Base-by-base conservation (phyloP, 2,113 vertebrate genomes). In the Anser cygnoides region DNA sequence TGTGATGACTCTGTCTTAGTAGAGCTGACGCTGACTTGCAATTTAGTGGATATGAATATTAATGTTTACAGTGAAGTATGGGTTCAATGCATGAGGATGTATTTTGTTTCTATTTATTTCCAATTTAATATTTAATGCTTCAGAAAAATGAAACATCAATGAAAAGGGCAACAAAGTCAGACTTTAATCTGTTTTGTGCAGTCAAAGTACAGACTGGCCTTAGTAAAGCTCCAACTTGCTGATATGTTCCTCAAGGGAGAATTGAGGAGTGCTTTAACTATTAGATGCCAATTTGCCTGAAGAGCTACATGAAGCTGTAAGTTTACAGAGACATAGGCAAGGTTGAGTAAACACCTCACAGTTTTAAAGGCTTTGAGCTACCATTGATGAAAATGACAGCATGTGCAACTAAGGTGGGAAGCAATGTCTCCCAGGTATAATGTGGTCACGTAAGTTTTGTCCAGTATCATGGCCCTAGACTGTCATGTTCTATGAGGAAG, bases 281-380 rank as follows among this genome's bases (percentile, higher is more conserved):
- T 33, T 58, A 43, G 22, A 91, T 35, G 3, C 4, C 52, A 17
- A 25, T 29, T 15, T 66, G 29, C 9, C 37, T 25, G 35, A 16
- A 71, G 17, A 13, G 55, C 37, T 67, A 21, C 29, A 35, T 77
- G 55, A 74, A 65, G 19, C 4, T 70, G 9, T 1, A 4, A 26
- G 41, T 46, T 8, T 31, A 66, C 10, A 49, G 29, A 73, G 13
- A 54, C 1, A 10, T 6, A 22, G n/a, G 22, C 4, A 59, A n/a
- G 5, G 13, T 2, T 57, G 8, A 35, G 7, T 52, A 25, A 59
- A 90, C 89, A 67, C 4, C 3, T 71, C 26, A 22, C 6, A 26
- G 35, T 41, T 35, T 10, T 35, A 15, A n/a, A 65, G 31, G 13
- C 16, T 73, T 91, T 0, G 0, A 66, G 41, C 10, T 28, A 59